A percentile compares a stretch with the other conserved stretches of the same genome.
phyloP scores from a whole-genome alignment of 2,797 vertebrate species.

The Danionella dracula region DNA sequence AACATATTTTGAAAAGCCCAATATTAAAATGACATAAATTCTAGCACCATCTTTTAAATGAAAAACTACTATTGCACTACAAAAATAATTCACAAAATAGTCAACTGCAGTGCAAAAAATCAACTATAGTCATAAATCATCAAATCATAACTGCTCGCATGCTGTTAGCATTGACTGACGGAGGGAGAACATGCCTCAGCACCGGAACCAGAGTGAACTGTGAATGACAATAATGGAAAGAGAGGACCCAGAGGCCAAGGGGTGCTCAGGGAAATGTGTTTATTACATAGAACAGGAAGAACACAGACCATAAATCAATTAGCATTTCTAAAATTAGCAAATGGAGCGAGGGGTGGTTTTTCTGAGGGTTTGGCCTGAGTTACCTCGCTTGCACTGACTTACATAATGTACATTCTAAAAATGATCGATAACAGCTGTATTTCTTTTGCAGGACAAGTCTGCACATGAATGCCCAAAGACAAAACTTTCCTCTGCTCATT shows the following conservation, averaged over 20 bases:
- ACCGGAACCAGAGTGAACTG: neutral
- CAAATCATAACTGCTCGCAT: no score
- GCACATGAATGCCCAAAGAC: constrained; percentile 9
- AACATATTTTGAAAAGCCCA: no score
- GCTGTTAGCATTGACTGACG: no score
- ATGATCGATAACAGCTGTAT: no score
- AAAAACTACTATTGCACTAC: no score
- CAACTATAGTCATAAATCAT: no score
- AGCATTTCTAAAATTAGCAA: constrained; percentile 27
- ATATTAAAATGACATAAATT: no score
- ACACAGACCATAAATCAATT: constrained; percentile 28
- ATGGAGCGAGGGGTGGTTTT: constrained; percentile 6
- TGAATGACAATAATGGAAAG: neutral
- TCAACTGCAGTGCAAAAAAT: no score
- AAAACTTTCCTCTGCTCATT: no score
- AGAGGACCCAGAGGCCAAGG: neutral
- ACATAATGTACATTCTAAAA: neutral
- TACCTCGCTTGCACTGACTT: neutral
- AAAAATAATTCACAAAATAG: no score
- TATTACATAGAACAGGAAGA: constrained; percentile 21
- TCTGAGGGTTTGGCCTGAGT: constrained; percentile 11
- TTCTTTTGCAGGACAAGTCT: neutral
- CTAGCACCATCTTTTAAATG: no score
- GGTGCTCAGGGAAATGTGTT: neutral
- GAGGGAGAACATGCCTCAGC: no score